These are phyloP conservation scores for Ophiodon elongatus DNA, from an alignment of 2,113 vertebrate genomes.

Conservation along the genomic window DNA sequence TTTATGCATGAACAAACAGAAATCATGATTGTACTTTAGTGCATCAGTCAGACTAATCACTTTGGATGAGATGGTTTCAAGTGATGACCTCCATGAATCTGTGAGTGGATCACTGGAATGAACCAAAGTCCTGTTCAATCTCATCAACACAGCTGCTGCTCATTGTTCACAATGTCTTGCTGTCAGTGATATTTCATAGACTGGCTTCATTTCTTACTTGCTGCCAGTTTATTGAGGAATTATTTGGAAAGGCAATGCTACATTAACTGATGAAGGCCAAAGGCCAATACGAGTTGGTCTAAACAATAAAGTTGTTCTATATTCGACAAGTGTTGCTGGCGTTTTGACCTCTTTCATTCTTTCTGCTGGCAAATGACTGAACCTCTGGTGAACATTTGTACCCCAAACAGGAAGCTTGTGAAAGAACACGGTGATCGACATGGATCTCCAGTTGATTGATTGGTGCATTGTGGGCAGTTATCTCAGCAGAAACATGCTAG, in stretches of 20 bases:
- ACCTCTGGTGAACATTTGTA: not conserved
- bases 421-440: not conserved
- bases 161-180: conserved; percentile 15
- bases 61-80: conserved; percentile 8
- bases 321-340: not conserved
- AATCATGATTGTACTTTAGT: not conserved
- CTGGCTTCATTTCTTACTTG: not conserved
- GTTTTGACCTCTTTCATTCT: not conserved
- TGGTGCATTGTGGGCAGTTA: not conserved
- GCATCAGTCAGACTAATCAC: conserved; percentile 13
- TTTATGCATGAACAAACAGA: conserved; percentile 1
- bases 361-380: not conserved
- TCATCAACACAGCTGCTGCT: conserved; percentile 23
- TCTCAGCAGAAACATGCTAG: not conserved
- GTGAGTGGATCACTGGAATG: conserved; percentile 25
- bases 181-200: not conserved
- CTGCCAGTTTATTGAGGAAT: not conserved
- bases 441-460: not conserved
- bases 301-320: not conserved
- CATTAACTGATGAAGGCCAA: not conserved
- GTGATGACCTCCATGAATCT: conserved; percentile 12
- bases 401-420: not conserved
- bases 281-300: not conserved
- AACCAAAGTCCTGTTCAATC: conserved; percentile 16
- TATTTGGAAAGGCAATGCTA: not conserved